These are phyloP conservation scores for Eledona agricola DNA, from an alignment of 2,888 invertebrate species.

Conservation along the genomic window DNA sequence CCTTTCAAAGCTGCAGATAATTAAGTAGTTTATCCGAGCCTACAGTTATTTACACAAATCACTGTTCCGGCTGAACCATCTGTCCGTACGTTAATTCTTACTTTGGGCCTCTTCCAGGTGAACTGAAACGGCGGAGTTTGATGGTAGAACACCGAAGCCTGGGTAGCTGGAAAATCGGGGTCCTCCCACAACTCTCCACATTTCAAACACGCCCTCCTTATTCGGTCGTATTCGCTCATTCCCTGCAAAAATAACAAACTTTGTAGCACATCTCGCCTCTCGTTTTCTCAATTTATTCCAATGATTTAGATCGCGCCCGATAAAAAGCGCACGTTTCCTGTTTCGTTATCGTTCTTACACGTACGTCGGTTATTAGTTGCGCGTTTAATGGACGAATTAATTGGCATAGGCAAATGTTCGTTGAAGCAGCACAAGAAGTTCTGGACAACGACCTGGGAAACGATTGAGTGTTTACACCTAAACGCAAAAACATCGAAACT, in stretches of 20 bases:
- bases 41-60: slow-evolving; percentile 22
- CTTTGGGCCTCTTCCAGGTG: slow-evolving; percentile 88
- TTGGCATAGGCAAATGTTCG: slow-evolving; percentile 35
- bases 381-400: slow-evolving; percentile 37
- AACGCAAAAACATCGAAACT: slow-evolving; percentile 1
- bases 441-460: slow-evolving; percentile 40
- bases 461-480: slow-evolving; percentile 31
- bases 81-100: slow-evolving; percentile 58
- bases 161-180: slow-evolving; percentile 89
- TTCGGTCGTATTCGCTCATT: slow-evolving; percentile 86
- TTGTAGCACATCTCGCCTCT: slow-evolving; percentile 21
- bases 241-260: slow-evolving; percentile 52
- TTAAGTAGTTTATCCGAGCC: slow-evolving; percentile 14
- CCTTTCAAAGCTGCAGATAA: too few species aligned
- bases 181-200: slow-evolving; percentile 88
- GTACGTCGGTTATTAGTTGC: slow-evolving; percentile 27
- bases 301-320: slow-evolving; percentile 20
- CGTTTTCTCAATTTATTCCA: slow-evolving; percentile 28
- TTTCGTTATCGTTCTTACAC: slow-evolving; percentile 27
- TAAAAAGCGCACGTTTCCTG: slow-evolving; percentile 20
- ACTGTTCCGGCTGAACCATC: slow-evolving; percentile 17
- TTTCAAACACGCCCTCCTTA: slow-evolving; percentile 81
- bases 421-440: slow-evolving; percentile 35
- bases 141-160: slow-evolving; percentile 90
- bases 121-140: slow-evolving; percentile 95